These are phyloP conservation scores for Erpobdella octoculata DNA, from an alignment of 2,888 invertebrate genomes.

Conservation along the genomic window DNA sequence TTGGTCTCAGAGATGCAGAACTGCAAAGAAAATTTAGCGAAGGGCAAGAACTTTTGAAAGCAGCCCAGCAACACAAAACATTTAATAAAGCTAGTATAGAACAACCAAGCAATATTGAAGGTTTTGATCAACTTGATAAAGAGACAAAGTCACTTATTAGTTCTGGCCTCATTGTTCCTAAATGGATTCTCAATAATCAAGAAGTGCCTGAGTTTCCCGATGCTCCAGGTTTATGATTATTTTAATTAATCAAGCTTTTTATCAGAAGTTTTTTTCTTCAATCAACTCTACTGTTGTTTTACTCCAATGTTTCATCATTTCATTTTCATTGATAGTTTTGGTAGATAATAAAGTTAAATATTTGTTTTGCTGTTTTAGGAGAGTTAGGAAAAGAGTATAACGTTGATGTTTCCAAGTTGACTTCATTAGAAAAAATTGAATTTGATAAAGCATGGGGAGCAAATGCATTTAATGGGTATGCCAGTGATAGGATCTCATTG, in stretches of 20 bases:
- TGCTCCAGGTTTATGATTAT: constrained; percentile 16
- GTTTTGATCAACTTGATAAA: not conserved
- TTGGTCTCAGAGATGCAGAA: not conserved
- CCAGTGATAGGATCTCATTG: constrained; percentile 90
- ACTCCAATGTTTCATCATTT: not conserved
- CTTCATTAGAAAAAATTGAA: constrained; percentile 73
- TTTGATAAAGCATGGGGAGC: constrained; percentile 92
- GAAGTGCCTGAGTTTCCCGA: constrained; percentile 17
- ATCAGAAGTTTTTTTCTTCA: not conserved
- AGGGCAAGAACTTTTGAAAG: not conserved
- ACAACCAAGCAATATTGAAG: not conserved
- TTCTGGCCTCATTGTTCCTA: constrained; percentile 21
- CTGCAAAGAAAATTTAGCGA: not conserved
- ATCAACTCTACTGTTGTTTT: not conserved
- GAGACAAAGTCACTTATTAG: constrained; percentile 1
- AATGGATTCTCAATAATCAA: constrained; percentile 12
- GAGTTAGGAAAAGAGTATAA: constrained; percentile 82
- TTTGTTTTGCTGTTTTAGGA: constrained; percentile 55
- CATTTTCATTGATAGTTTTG: not conserved
- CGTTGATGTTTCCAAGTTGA: constrained; percentile 72
- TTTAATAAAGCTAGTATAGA: not conserved
- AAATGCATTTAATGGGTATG: constrained; percentile 98
- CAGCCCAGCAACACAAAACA: not conserved
- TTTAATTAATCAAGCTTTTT: not conserved
- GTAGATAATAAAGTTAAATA: not conserved